These are phyloP conservation scores for Ptilodon capucinus DNA, from an alignment of 2,888 invertebrate species.

Conservation along the genomic window DNA sequence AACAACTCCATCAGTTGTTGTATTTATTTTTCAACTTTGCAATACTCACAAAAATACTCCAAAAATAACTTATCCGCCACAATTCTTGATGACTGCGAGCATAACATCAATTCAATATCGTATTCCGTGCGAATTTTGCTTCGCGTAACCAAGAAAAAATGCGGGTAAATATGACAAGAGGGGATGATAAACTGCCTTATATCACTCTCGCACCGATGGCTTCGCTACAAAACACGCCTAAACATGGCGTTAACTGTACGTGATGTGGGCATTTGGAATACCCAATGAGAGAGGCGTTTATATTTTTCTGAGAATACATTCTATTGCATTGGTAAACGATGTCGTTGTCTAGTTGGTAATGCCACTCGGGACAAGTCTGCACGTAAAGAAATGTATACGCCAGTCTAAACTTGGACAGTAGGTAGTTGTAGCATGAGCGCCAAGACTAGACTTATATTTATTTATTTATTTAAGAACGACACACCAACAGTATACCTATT, in stretches of 20 bases:
- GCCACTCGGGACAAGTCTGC: too few species aligned
- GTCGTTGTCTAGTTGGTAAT: too few species aligned
- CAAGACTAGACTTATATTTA: too few species aligned
- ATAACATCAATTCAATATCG: conserved; percentile 10
- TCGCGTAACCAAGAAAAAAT: conserved; percentile 32
- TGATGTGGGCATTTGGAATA: conserved; percentile 26
- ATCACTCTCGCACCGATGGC: conserved; percentile 52
- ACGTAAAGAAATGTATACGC: too few species aligned
- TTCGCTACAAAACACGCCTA: conserved; percentile 30
- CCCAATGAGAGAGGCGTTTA: background rate
- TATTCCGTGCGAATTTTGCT: conserved; percentile 30
- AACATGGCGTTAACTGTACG: conserved; percentile 33
- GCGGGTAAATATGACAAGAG: conserved; percentile 51
- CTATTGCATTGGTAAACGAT: too few species aligned
- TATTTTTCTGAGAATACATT: background rate
- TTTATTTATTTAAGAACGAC: too few species aligned
- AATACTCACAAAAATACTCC: background rate
- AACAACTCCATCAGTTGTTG: too few species aligned
- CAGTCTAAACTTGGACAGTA: too few species aligned
- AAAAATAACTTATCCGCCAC: background rate
- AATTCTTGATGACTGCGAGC: background rate
- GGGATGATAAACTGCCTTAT: conserved; percentile 56
- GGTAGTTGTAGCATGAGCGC: too few species aligned
- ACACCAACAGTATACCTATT: too few species aligned
- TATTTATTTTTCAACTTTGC: too few species aligned